Conservation (phyloP, 1,140 invertebrate genomes). For the Drosophila nebulosa region DNA sequence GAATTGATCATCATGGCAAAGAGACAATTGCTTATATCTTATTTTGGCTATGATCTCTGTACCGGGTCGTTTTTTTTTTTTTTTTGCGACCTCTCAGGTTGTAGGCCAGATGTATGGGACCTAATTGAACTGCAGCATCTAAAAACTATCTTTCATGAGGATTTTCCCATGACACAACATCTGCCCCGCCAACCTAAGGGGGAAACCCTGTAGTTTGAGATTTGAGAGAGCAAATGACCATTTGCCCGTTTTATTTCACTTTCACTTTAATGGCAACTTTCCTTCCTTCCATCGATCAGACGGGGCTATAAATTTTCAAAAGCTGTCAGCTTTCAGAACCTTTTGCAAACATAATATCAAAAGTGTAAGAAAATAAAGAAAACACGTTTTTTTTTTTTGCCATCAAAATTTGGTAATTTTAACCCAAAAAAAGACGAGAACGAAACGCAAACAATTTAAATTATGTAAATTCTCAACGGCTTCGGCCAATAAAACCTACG, state of each 20-base stretch:
- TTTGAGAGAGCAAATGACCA: not conserved
- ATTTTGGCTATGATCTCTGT: not conserved
- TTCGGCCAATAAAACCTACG: slow-evolving; percentile 39
- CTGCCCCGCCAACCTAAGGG: not conserved
- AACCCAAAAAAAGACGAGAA: slow-evolving; percentile 42
- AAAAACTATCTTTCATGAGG: not conserved
- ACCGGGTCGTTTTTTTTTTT: not conserved
- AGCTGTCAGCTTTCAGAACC: slow-evolving; percentile 32
- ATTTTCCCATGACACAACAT: not conserved
- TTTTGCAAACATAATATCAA: not conserved
- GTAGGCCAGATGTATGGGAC: not conserved
- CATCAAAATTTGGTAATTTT: slow-evolving; percentile 59
- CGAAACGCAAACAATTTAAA: slow-evolving; percentile 37
- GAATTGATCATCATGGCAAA: not conserved
- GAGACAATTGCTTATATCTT: not conserved
- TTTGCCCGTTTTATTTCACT: slow-evolving; percentile 1
- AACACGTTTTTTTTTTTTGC: slow-evolving; percentile 41
- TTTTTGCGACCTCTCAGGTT: not conserved
- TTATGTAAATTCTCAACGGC: slow-evolving; percentile 58
- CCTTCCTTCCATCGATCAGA: slow-evolving; percentile 35
- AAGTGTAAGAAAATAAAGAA: slow-evolving; percentile 3
- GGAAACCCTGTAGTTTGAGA: not conserved
- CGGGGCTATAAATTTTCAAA: slow-evolving; percentile 37
- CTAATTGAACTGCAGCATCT: not conserved
- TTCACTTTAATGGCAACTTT: slow-evolving; percentile 40